These are phyloP conservation scores for Yasuhikotakia modesta DNA, from an alignment of 2,797 vertebrate genomes.

Conservation along the genomic window DNA sequence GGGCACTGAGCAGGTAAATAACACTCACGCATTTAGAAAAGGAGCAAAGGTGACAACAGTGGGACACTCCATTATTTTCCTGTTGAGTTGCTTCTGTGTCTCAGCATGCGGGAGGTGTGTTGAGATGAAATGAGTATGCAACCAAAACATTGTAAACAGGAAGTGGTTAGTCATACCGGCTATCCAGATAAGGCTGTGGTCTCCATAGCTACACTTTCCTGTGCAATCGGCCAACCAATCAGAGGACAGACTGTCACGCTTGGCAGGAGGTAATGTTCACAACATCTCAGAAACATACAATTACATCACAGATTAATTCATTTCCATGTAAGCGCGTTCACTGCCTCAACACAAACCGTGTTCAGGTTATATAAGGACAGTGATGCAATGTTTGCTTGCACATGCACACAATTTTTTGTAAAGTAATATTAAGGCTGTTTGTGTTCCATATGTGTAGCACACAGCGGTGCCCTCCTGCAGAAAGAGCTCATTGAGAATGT, in stretches of 20 bases:
- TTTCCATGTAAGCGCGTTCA: neutral
- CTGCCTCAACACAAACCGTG: neutral
- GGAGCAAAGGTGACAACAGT: constrained; percentile 4
- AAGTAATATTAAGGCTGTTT: neutral
- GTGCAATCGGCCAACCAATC: constrained; percentile 46
- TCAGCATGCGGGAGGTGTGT: constrained; percentile 53
- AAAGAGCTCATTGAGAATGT: constrained; percentile 57
- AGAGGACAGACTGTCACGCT: constrained; percentile 49
- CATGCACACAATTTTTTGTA: neutral
- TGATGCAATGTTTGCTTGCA: constrained; percentile 21
- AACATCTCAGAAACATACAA: constrained; percentile 27
- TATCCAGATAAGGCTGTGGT: constrained; percentile 63
- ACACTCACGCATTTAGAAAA: constrained; percentile 25
- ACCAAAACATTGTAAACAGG: constrained; percentile 68
- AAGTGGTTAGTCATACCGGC: constrained; percentile 66
- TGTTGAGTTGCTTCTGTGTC: constrained; percentile 2
- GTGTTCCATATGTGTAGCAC: constrained; percentile 7
- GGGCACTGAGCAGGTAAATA: constrained; percentile 38
- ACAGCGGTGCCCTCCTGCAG: constrained; percentile 1
- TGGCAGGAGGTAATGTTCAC: constrained; percentile 43
- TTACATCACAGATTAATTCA: constrained; percentile 51
- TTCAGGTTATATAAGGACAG: neutral
- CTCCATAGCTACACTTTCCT: constrained; percentile 63
- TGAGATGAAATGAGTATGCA: constrained; percentile 54
- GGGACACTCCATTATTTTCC: constrained; percentile 19